Conservation (phyloP, 1,140 invertebrate genomes). For the Euglossa dilemma region DNA sequence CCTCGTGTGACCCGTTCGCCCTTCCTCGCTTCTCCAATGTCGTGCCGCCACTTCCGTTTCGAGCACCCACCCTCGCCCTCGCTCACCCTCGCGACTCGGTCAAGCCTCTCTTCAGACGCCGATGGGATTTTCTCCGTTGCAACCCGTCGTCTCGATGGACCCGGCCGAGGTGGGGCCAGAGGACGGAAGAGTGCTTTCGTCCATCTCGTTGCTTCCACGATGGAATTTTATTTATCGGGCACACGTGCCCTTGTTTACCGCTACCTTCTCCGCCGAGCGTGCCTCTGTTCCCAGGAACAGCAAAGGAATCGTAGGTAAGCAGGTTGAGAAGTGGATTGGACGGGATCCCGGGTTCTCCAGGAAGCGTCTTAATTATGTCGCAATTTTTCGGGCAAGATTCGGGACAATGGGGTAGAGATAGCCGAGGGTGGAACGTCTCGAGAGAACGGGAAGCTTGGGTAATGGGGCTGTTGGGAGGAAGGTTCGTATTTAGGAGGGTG, state of each 20-base stretch:
- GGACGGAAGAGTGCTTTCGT: background rate
- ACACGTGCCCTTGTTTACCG: slow-evolving; percentile 13
- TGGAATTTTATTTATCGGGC: background rate
- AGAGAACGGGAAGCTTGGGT: background rate
- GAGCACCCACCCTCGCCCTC: background rate
- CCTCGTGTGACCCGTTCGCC: background rate
- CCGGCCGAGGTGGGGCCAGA: background rate
- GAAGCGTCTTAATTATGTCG: slow-evolving; percentile 1
- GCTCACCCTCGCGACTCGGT: slow-evolving; percentile 1
- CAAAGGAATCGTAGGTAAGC: background rate
- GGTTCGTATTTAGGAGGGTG: background rate
- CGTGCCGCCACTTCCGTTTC: too few species aligned
- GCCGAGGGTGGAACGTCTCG: background rate
- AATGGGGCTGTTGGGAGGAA: background rate
- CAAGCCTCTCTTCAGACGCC: slow-evolving; percentile 1
- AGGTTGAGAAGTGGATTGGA: background rate
- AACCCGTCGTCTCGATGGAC: slow-evolving; percentile 8
- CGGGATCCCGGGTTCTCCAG: background rate
- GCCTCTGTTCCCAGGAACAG: too few species aligned
- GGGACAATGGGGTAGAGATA: too few species aligned
- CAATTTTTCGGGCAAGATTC: background rate
- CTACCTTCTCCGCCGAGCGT: too few species aligned
- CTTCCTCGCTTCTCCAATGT: background rate
- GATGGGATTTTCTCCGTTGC: slow-evolving; percentile 13
- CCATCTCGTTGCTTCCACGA: background rate